Base-by-base conservation (phyloP, 2,113 vertebrate genomes). In the Balaeniceps rex region DNA sequence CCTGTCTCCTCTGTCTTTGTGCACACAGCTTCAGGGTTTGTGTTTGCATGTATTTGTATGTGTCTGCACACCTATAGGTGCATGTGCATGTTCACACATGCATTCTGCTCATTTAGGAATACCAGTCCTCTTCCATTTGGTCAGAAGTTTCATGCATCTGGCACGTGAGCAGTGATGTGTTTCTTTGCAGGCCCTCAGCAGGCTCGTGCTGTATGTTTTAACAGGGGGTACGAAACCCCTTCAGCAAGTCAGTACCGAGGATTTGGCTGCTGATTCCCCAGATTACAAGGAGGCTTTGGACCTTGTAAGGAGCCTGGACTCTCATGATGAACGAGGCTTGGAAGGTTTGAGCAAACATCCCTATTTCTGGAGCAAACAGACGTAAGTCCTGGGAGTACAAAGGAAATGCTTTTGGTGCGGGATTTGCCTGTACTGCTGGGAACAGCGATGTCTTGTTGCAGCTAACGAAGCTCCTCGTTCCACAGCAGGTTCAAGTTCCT, bases 311-410 rank as follows among this genome's bases (percentile, higher is more conserved):
- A 42, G 38, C 31, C 84, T 98, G 49, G 57, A 8, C 33, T 58
- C 7, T 60, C 38, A 22, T 13, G 93, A 90, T 49, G 61, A 89
- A 34, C 70, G 57, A 10, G 88, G 64, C 23, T 57, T 98, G 81
- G 66, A 60, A 52, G 44, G 63, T 24, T 44, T 98, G 70, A 94
- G 97, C 51, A 72, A 33, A 46, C 98, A 98, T 40, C 98, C 98
- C 64, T 98, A 97, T 95, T 98, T 98, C 77, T 98, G 97, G 97
- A 97, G 65, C 70, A 97, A 95, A 68, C 51, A 97, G 63, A 79
- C 0, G 98, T 98, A 97, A 97, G 97, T 93, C 33, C 44, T 54
- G 60, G 47, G 71, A 68, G n/a, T 22, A 16, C 25, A 51, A 36
- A 94, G 83, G n/a, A 38, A 18, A 72, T 57, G 15, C 40, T 82